Conservation (phyloP, 2,113 vertebrate genomes). For the Zingel zingel region DNA sequence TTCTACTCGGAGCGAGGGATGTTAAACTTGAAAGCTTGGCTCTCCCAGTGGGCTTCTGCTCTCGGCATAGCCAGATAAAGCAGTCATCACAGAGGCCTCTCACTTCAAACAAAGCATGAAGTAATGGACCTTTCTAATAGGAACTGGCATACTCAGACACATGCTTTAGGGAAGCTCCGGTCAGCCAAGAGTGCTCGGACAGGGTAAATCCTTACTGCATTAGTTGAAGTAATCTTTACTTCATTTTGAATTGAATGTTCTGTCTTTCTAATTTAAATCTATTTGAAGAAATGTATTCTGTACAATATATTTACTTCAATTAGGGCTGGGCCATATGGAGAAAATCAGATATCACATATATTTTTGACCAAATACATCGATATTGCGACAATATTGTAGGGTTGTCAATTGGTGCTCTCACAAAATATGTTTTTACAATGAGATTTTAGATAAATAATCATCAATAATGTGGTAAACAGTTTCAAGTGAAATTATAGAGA, state of each 20-base stretch:
- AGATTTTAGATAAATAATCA: no score
- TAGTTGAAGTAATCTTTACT: not conserved
- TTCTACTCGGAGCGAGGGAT: not conserved
- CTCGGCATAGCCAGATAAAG: conserved; percentile 30
- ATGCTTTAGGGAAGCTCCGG: not conserved
- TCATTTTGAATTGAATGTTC: not conserved
- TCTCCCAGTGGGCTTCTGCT: conserved; percentile 35
- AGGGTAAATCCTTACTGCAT: conserved; percentile 23
- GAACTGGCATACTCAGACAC: conserved; percentile 35
- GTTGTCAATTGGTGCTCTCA: no score
- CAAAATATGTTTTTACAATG: no score
- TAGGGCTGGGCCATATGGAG: no score
- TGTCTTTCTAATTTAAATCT: not conserved
- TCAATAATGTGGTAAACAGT: no score
- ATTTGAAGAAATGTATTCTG: not conserved
- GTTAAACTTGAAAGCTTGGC: conserved; percentile 31
- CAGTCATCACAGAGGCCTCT: conserved; percentile 23
- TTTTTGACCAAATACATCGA: no score
- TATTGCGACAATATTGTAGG: no score
- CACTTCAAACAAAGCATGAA: conserved; percentile 50
- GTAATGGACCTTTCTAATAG: conserved; percentile 44
- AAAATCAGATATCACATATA: no score
- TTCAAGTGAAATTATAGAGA: no score
- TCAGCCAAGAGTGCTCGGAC: conserved; percentile 33
- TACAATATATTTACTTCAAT: no score